phyloP scores from a whole-genome alignment of 2,888 invertebrate species.

The Lycocerus yunnanus region DNA sequence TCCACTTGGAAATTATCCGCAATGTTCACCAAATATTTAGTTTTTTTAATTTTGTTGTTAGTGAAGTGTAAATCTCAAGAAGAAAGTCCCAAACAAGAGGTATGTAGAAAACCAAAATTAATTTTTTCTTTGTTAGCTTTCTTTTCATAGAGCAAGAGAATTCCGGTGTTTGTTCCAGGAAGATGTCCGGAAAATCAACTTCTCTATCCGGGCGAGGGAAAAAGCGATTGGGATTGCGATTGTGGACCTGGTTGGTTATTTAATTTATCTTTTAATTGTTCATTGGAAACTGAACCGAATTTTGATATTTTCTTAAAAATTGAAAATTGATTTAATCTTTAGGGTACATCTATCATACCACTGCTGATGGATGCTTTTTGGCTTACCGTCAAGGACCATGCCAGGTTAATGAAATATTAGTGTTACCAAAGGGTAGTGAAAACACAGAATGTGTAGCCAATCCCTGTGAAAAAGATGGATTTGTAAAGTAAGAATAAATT shows the following conservation, averaged over 20 bases:
- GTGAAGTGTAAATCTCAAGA: conserved; percentile 4
- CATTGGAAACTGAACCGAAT: no score
- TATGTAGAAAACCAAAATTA: background rate
- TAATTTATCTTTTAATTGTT: background rate
- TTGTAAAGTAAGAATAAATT: conserved; percentile 50
- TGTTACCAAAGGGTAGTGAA: conserved; percentile 58
- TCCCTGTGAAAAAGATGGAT: conserved; percentile 62
- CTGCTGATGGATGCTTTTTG: conserved; percentile 64
- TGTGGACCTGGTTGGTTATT: conserved; percentile 60
- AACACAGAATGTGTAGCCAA: conserved; percentile 65
- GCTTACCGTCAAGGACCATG: conserved; percentile 72
- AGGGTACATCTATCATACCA: conserved; percentile 66
- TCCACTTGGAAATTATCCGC: background rate
- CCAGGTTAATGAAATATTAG: conserved; percentile 58
- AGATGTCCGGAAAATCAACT: conserved; percentile 67
- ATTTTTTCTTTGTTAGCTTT: background rate
- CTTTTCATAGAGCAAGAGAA: conserved; percentile 41
- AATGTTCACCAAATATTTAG: background rate
- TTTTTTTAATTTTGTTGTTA: background rate
- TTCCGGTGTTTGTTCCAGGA: conserved; percentile 63
- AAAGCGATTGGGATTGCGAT: conserved; percentile 68
- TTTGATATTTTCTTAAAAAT: no score
- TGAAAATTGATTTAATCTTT: conserved; percentile 29
- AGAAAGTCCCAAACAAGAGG: background rate
- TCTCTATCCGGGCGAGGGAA: conserved; percentile 68